phyloP scores from a whole-genome alignment of 92 coral and sea anemone genomes.

The Epizoanthus stellaris region DNA sequence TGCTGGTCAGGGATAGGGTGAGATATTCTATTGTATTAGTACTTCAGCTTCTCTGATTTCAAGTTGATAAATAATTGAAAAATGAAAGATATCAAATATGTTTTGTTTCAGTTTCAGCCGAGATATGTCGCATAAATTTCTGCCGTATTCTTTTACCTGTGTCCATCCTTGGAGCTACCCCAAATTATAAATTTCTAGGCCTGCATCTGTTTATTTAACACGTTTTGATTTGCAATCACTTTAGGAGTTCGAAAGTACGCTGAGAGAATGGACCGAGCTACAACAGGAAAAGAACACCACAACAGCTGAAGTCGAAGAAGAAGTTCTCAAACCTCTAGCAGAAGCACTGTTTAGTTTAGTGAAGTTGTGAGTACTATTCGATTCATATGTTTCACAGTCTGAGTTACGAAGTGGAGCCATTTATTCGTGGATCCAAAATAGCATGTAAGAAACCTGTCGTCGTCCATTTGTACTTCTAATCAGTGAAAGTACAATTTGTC shows the following conservation, averaged over 20 bases:
- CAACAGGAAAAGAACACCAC: constrained; percentile 83
- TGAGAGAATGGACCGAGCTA: constrained; percentile 88
- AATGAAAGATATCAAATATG: no score
- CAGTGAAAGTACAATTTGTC: no score
- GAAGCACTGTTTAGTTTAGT: constrained; percentile 62
- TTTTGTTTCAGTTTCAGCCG: background rate
- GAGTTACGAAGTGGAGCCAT: no score
- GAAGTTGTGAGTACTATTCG: constrained; percentile 54
- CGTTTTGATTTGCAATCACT: background rate
- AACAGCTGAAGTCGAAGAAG: constrained; percentile 75
- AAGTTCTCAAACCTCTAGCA: constrained; percentile 79
- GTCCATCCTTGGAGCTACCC: background rate
- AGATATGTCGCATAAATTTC: background rate
- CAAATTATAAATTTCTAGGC: background rate
- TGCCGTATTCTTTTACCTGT: background rate
- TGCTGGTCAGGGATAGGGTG: constrained; percentile 98
- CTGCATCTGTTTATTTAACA: background rate
- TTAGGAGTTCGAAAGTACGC: constrained; percentile 91
- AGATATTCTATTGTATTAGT: constrained; percentile 9
- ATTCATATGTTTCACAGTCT: no score
- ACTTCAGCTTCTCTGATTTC: no score
- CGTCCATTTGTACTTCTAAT: no score
- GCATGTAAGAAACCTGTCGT: no score
- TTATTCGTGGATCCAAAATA: no score
- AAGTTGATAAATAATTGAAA: no score